Evolutionary conservation across 2,797 vertebrate genomes (phyloP).

Genomic region (Sphenodon punctatus): DNA sequence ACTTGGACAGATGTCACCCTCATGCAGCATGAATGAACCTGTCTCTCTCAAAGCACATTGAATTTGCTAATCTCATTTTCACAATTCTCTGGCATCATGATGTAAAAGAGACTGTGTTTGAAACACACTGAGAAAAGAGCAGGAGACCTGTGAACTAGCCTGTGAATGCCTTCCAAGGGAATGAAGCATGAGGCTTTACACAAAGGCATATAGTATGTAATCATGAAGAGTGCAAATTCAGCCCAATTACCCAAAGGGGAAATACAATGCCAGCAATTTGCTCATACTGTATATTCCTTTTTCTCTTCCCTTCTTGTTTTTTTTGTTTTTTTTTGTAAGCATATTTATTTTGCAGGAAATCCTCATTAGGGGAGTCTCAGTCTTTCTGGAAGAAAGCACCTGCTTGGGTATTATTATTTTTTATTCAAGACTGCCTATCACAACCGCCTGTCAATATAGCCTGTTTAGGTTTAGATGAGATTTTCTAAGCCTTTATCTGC

Average conservation of each 20-base stretch:
- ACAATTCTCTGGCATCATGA: not conserved
- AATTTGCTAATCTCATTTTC: conserved; percentile 18
- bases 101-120: not conserved
- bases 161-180: not conserved
- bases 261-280: not conserved
- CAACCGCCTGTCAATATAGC: not conserved
- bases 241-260: not conserved
- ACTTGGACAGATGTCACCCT: not conserved
- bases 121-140: conserved; percentile 1
- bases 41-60: too few species aligned
- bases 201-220: not conserved
- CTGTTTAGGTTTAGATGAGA: not conserved
- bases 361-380: not conserved
- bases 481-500: not conserved
- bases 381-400: not conserved
- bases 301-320: not conserved
- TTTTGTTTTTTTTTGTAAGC: not conserved
- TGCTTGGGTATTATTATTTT: not conserved
- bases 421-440: not conserved
- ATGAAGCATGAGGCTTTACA: not conserved
- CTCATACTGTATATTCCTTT: not conserved
- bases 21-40: not conserved
- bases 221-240: not conserved
- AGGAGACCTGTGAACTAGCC: not conserved
- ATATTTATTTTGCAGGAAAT: not conserved